phyloP scores from a whole-genome alignment of 2,797 vertebrate species.

The Loris lydekkerianus region DNA sequence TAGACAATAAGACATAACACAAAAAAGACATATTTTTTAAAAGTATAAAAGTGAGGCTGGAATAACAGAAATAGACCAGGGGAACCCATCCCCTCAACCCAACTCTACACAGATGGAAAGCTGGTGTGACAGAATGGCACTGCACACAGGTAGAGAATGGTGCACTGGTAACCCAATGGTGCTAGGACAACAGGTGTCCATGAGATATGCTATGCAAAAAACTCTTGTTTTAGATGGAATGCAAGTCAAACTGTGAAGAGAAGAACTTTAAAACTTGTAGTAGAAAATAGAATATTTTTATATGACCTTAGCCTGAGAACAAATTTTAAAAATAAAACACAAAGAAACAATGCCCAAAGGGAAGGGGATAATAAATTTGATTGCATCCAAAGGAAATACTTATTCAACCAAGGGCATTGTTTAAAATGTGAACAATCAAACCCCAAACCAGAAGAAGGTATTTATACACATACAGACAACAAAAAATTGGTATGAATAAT shows the following conservation, averaged over 20 bases:
- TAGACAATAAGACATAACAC: background rate
- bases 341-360: background rate
- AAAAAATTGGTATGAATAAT: background rate
- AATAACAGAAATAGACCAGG: background rate
- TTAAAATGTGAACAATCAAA: background rate
- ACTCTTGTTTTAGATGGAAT: background rate
- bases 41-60: background rate
- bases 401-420: background rate
- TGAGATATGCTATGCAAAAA: no score
- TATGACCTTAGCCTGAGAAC: background rate
- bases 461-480: background rate
- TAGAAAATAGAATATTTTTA: background rate
- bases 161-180: accelerated
- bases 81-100: background rate
- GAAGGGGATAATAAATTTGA: background rate
- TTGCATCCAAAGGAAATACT: background rate
- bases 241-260: background rate
- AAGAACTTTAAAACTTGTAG: background rate
- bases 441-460: background rate
- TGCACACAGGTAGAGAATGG: accelerated
- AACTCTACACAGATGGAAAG: background rate
- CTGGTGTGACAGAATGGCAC: background rate
- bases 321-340: background rate
- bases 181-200: background rate
- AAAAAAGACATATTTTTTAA: background rate